A percentile compares a stretch with the other conserved stretches of the same genome.
phyloP scores from a whole-genome alignment of 92 coral and sea anemone species.

The Palythoa grandiflora region DNA sequence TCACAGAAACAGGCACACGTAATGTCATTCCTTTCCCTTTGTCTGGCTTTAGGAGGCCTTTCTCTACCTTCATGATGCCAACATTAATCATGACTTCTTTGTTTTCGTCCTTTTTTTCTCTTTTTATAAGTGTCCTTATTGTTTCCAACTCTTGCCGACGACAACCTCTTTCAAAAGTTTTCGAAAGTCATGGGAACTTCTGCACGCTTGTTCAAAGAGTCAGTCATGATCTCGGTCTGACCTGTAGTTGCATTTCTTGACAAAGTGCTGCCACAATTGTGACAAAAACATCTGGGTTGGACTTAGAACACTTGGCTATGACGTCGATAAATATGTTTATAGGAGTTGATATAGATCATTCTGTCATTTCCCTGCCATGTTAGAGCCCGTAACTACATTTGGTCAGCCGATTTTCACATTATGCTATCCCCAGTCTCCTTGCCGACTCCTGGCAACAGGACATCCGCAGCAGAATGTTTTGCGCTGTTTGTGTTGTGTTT shows the following conservation, averaged over 20 bases:
- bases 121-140: background rate
- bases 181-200: background rate
- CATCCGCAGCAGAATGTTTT: background rate
- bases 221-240: slow-evolving; percentile 4
- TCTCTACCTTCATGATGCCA: slow-evolving; percentile 51
- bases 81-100: slow-evolving; percentile 53
- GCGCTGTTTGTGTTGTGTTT: slow-evolving; percentile 9
- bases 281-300: slow-evolving; percentile 15
- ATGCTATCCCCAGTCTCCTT: slow-evolving; percentile 27
- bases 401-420: slow-evolving; percentile 19
- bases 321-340: slow-evolving; percentile 20
- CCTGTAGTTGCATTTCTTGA: slow-evolving; percentile 5
- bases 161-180: background rate
- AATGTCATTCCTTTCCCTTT: slow-evolving; percentile 59
- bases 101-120: background rate
- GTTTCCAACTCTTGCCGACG: background rate
- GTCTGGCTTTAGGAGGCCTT: slow-evolving; percentile 42
- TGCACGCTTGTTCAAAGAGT: slow-evolving; percentile 6
- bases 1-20: slow-evolving; percentile 32
- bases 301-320: slow-evolving; percentile 22
- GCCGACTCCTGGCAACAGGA: slow-evolving; percentile 19
- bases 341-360: slow-evolving; percentile 11
- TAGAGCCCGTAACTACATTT: slow-evolving; percentile 19
- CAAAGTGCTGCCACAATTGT: slow-evolving; percentile 15
- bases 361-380: slow-evolving; percentile 22